Conservation (phyloP, 2,888 invertebrate genomes). For the Drosophila stalkeri region DNA sequence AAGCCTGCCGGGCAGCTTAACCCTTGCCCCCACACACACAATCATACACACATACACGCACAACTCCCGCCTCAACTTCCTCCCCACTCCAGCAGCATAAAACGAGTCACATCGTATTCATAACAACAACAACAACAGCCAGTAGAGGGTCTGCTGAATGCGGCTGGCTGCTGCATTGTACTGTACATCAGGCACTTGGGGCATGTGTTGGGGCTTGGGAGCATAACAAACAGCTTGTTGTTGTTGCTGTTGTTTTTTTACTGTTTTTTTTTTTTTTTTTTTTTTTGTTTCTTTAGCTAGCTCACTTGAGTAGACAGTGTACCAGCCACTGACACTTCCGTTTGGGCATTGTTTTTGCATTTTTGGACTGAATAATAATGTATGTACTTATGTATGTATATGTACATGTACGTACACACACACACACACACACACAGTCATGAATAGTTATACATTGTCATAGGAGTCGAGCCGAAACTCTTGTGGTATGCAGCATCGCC, state of each 20-base stretch:
- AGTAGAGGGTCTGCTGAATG: conserved; percentile 21
- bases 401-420: not conserved
- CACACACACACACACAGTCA: conserved; percentile 4
- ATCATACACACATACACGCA: too few relatives aligned
- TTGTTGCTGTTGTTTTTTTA: conserved; percentile 31
- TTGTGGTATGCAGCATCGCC: conserved; percentile 36
- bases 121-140: conserved; percentile 43
- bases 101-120: conserved; percentile 63
- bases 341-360: conserved; percentile 66
- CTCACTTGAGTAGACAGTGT: conserved; percentile 67
- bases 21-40: not conserved
- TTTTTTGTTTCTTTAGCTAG: conserved; percentile 3
- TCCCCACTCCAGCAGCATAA: not conserved
- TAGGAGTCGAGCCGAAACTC: conserved; percentile 9
- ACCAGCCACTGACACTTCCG: conserved; percentile 75
- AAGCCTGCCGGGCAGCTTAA: conserved; percentile 45
- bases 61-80: not conserved
- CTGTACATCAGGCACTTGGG: conserved; percentile 52
- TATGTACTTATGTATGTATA: conserved; percentile 9
- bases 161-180: conserved; percentile 40
- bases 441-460: conserved; percentile 20
- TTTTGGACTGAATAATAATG: conserved; percentile 32
- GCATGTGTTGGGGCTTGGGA: conserved; percentile 48
- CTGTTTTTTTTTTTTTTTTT: not conserved
- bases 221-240: conserved; percentile 71